Evolutionary conservation across 2,113 vertebrate genomes (phyloP), one percentile per base, ranked within the genome.

Genomic region (Cebidichthys violaceus): DNA sequence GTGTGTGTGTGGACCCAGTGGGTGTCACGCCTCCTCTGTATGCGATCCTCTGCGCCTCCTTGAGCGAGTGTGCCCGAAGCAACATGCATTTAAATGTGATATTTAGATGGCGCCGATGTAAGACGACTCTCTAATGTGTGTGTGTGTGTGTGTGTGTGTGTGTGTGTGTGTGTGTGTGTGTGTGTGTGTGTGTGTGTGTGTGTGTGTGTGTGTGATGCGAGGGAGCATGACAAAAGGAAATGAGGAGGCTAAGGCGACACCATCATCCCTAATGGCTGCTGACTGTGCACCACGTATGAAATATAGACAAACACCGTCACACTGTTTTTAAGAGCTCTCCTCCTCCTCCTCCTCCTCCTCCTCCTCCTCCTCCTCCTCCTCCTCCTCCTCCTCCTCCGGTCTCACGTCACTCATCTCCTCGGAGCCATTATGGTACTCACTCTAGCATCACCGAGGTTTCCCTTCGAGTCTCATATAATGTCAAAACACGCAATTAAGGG

Each of bases 401-500:
- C 74, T 55, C 54, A 31, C 2, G 0, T 41, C 71, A 57, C 35
- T 73, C 52, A 60, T 59, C 35, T 69, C 55, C 59, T 54, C 78
- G 2, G 9, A 76, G 74, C 68, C 66, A 73, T 77, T 85, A 79
- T 75, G 85, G 64, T 13, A 70, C 60, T 82, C 77, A 41, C 54
- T 77, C 35, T 52, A 67, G 64, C 70, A 64, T 79, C 29, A 55
- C 78, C 47, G 1, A 29, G 41, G 59, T 86, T 89, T 84, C 82
- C 87, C 90, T 82, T 85, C 52, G 20, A 75, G 75, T 74, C 72
- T 76, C 75, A 71, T 85, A 76, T 80, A 82, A 92, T 83, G 87
- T 91, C 91, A 91, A 89, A 89, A 90, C 77, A 85, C 73, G 69
- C 85, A 90, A 93, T 93, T 88, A 92, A 68, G 71, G 86, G 70